Base-by-base conservation (phyloP, 23 tunicate genomes). In the Botrylloides violaceus region DNA sequence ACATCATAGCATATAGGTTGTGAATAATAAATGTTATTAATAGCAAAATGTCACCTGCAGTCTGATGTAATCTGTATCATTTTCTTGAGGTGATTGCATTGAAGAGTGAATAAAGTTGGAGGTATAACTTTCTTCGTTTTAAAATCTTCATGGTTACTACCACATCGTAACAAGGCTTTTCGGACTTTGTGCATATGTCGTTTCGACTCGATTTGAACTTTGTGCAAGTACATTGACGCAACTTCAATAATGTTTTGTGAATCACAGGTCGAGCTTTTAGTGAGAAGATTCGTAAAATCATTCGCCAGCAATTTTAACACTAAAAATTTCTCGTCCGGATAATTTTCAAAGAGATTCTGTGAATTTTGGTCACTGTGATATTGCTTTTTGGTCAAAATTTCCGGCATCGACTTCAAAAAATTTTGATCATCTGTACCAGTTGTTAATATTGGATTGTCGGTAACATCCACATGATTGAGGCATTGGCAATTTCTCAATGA, bases 381-480 rank as follows among this genome's bases (percentile, higher is more conserved):
- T n/a, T n/a, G n/a, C n/a, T n/a, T n/a, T 63, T 29, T 31, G 32
- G 70, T 63, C 12, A 31, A 21, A 27, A 63, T 63, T 28, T 63
- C 70, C n/a, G 70, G 70, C 32, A 63, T 63, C 35, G 33, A 63
- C 3, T 33, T 31, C 28, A 59, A 26, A 31, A 63, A 63, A 63
- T 63, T 34, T 7, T 7, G 15, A 9, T 63, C 35, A 3, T 28
- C 35, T 63, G 34, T 28, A 63, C 7, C 36, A 7, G 64, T 59
- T 28, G 65, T 50, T 28, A 72, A 43, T 6, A 84, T 29, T 34
- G 81, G 63, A 61, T 84, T 84, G 30, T 72, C 84, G 0, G 72
- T 29, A n/a, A 84, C 63, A 0, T 23, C 23, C 7, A 80, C 47
- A 61, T 64, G 33, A 23, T 63, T n/a, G 21, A 80, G 47, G 30